Percentiles rank a stretch among this genome's conserved stretches.
phyloP scores from a whole-genome alignment of 1,140 invertebrate species.

The Coelopa frigida region DNA sequence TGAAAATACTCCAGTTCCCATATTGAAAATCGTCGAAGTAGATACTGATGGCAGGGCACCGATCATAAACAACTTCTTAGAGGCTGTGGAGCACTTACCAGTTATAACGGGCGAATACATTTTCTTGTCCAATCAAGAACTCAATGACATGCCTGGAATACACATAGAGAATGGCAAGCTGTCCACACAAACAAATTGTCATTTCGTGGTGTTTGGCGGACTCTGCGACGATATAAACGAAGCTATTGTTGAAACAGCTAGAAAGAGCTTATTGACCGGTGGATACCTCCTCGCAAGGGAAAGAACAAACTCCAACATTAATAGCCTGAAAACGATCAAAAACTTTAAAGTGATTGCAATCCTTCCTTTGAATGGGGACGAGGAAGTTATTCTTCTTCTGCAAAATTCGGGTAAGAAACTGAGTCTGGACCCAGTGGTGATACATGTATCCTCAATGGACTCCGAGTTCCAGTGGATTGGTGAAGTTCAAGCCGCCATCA shows the following conservation, averaged over 20 bases:
- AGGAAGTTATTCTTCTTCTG: constrained; percentile 38
- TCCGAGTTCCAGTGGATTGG: constrained; percentile 49
- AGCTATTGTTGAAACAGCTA: constrained; percentile 17
- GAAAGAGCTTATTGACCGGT: constrained; percentile 36
- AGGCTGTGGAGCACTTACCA: constrained; percentile 54
- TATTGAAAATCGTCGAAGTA: constrained; percentile 61
- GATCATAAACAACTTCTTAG: constrained; percentile 49
- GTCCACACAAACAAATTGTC: constrained; percentile 49
- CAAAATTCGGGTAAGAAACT: constrained; percentile 32
- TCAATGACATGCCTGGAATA: constrained; percentile 48
- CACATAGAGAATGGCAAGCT: constrained; percentile 57
- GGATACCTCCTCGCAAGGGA: constrained; percentile 51
- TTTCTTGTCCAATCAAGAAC: constrained; percentile 46
- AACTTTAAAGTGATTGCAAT: constrained; percentile 31
- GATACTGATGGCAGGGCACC: constrained; percentile 43
- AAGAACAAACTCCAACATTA: constrained; percentile 17
- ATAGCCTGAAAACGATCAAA: constrained; percentile 18
- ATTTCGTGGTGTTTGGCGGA: constrained; percentile 51
- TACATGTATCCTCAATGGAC: constrained; percentile 35
- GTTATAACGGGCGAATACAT: constrained; percentile 47
- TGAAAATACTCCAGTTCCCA: constrained; percentile 64
- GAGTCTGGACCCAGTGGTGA: constrained; percentile 24
- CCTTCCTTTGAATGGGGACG: constrained; percentile 24
- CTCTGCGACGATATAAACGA: constrained; percentile 13
- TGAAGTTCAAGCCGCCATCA: constrained; percentile 48